Percentiles rank a stretch among this genome's conserved stretches.
Evolutionary conservation across 2,113 vertebrate genomes (phyloP).

Genomic region (Bambusicola thoracicus): DNA sequence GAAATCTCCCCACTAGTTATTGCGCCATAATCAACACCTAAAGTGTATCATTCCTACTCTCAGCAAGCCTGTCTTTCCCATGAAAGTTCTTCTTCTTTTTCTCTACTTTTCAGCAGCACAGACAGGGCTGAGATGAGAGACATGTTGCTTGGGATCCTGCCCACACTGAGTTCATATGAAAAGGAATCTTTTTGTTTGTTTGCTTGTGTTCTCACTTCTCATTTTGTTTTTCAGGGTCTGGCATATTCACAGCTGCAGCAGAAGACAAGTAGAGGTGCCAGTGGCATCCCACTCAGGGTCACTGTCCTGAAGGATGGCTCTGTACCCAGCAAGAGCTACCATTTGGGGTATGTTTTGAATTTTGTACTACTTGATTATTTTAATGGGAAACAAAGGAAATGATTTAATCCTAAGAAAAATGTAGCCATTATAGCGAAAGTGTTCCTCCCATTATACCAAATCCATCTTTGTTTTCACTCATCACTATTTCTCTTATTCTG

Average conservation of each 20-base stretch:
- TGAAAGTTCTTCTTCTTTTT: constrained; percentile 56
- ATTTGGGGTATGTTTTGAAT: constrained; percentile 11
- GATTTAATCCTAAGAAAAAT: constrained; percentile 16
- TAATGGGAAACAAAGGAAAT: constrained; percentile 34
- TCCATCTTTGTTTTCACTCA: not conserved
- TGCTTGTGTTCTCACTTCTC: constrained; percentile 56
- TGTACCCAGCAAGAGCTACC: not conserved
- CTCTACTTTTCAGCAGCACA: constrained; percentile 49
- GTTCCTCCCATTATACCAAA: not conserved
- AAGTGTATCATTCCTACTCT: not conserved
- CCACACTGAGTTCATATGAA: constrained; percentile 39
- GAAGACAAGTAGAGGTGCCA: not conserved
- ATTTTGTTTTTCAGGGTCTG: constrained; percentile 59
- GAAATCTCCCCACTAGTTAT: not conserved
- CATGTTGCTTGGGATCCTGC: constrained; percentile 62
- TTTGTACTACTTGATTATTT: not conserved
- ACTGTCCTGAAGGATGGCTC: not conserved
- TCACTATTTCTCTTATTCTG: not conserved
- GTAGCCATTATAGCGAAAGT: not conserved
- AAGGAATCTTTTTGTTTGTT: constrained; percentile 61
- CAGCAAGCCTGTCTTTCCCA: not conserved
- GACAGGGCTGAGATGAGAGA: constrained; percentile 38
- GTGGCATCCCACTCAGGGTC: not conserved
- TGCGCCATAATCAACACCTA: constrained; percentile 19
- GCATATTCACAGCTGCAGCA: constrained; percentile 14